Base-by-base conservation (phyloP, 2,888 invertebrate genomes). In the Andrena marginata region DNA sequence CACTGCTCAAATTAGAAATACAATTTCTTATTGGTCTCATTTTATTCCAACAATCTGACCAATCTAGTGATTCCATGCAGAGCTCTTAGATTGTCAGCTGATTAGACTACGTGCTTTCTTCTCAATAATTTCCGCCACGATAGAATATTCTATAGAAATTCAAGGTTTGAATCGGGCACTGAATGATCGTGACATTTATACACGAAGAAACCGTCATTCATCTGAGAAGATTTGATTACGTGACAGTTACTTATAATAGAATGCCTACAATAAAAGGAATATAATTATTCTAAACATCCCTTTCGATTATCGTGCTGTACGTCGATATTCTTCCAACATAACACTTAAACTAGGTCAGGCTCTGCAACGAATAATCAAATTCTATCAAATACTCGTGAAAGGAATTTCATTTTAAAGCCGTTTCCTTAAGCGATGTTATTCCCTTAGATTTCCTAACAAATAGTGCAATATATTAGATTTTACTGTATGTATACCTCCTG, bases 391-490 rank as follows among this genome's bases (percentile, higher is more conserved):
- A 62, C 29, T 48, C n/a, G 49, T 5, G 29, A 49, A 74, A 68
- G 33, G 49, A 71, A 73, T 49, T 16, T 23, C 16, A 16, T 60
- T 51, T 68, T 49, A 69, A 75, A 69, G 59, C 70, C 69, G 33
- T 69, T 29, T 48, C 31, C 48, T 74, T 33, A 69, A 74, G 69
- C 74, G 31, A 69, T 5, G 56, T 54, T 75, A 75, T 69, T 75
- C 60, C 33, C 70, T 75, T 75, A 75, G 2, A n/a, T 33, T 33
- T 26, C 31, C 60, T 75, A 75, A 49, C 49, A 35, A 26, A 42
- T 56, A 74, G n/a, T 71, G 63, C n/a, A 23, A 54, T 48, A 49
- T 49, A 35, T 65, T 42, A 29, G 48, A 33, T 60, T 60, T 63
- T 51, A 72, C 51, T 60, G 2, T n/a, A 26, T 51, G 31, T 31